Percentiles rank a stretch among this genome's conserved stretches.
Conservation (phyloP, 2,888 invertebrate species). For the Caenorhabditis parvicauda region DNA sequence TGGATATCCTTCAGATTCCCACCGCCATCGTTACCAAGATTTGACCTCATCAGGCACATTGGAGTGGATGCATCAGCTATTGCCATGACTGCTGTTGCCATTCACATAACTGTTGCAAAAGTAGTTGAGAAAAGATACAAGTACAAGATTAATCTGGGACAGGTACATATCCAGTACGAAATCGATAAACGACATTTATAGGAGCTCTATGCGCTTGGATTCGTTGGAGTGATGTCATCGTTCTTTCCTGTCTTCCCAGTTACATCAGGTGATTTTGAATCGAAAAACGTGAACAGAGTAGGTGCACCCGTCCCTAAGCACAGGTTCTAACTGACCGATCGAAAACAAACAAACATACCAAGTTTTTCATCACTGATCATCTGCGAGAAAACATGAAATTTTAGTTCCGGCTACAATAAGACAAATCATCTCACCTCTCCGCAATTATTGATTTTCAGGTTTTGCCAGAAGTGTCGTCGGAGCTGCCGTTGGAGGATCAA, state of each 20-base stretch:
- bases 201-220: slow-evolving; percentile 60
- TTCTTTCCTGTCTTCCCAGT: slow-evolving; percentile 61
- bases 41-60: slow-evolving; percentile 55
- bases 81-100: slow-evolving; percentile 55
- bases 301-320: too few relatives aligned
- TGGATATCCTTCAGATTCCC: slow-evolving; percentile 44
- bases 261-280: too few relatives aligned
- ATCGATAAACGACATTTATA: slow-evolving; percentile 10
- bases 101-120: slow-evolving; percentile 58
- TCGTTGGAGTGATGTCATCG: slow-evolving; percentile 58
- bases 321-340: too few relatives aligned
- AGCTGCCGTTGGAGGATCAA: slow-evolving; percentile 55
- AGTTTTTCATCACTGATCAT: too few relatives aligned
- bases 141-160: slow-evolving; percentile 57
- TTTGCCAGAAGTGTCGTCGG: slow-evolving; percentile 59
- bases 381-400: too few relatives aligned
- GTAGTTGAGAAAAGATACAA: slow-evolving; percentile 60
- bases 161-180: slow-evolving; percentile 20
- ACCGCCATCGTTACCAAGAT: slow-evolving; percentile 52
- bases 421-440: too few relatives aligned
- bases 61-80: slow-evolving; percentile 53
- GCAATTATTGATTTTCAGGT: too few relatives aligned
- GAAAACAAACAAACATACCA: too few relatives aligned
- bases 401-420: too few relatives aligned
- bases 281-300: too few relatives aligned